phyloP scores from a whole-genome alignment of 92 coral and sea anemone genomes.

The Porites divaricata region DNA sequence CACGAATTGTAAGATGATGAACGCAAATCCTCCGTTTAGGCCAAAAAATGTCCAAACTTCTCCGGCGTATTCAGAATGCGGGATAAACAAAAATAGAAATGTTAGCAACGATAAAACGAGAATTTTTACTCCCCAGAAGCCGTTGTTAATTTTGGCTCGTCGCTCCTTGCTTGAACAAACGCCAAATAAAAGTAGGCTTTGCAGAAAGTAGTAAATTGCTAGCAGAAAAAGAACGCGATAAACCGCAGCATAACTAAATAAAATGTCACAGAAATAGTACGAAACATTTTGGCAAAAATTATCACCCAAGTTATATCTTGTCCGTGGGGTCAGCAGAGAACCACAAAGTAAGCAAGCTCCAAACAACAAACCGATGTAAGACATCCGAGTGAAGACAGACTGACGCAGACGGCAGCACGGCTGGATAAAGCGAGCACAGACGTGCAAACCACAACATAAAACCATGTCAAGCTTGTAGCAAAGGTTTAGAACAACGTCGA shows the following conservation, averaged over 20 bases:
- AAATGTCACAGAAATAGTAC: conserved; percentile 82
- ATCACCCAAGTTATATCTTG: conserved; percentile 65
- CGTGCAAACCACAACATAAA: conserved; percentile 75
- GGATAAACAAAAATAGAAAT: conserved; percentile 81
- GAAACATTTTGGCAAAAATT: conserved; percentile 82
- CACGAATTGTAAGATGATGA: conserved; percentile 84
- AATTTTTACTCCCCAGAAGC: conserved; percentile 87
- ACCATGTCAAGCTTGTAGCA: conserved; percentile 71
- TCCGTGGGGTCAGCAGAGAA: conserved; percentile 83
- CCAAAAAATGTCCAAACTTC: conserved; percentile 99
- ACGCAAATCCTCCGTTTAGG: conserved; percentile 93
- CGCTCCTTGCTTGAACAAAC: conserved; percentile 67
- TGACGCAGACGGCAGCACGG: conserved; percentile 72
- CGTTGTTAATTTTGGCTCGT: conserved; percentile 84
- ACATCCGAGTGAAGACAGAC: conserved; percentile 81
- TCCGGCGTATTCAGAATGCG: conserved; percentile 95
- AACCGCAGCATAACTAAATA: conserved; percentile 90
- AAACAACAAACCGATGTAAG: conserved; percentile 77
- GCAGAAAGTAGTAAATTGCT: conserved; percentile 71
- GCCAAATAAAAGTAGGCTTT: conserved; percentile 75
- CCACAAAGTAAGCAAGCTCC: conserved; percentile 82
- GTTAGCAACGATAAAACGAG: conserved; percentile 61
- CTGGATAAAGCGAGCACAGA: conserved; percentile 66
- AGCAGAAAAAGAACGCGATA: conserved; percentile 85
- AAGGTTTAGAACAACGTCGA: conserved; percentile 27